These are phyloP conservation scores for Microctenopoma stevenorrisi DNA, from an alignment of 2,797 vertebrate genomes.

Conservation along the genomic window DNA sequence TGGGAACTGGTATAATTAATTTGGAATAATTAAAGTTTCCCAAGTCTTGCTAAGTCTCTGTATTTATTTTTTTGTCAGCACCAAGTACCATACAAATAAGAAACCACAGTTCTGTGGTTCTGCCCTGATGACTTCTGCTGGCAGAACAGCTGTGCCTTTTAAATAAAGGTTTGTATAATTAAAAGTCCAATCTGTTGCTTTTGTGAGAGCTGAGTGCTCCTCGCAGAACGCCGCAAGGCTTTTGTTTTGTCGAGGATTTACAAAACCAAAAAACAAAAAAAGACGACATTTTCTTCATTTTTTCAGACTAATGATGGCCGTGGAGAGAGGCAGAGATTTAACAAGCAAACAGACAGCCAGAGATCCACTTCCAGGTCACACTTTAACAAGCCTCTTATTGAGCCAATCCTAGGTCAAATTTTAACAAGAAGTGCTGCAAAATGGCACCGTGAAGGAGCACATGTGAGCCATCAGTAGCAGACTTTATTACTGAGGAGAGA, in stretches of 20 bases:
- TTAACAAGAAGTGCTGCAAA: conserved; percentile 65
- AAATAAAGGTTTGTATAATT: conserved; percentile 44
- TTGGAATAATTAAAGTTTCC: conserved; percentile 4
- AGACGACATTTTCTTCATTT: neutral
- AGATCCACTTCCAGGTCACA: conserved; percentile 61
- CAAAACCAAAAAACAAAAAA: conserved; percentile 18
- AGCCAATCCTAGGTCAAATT: conserved; percentile 62
- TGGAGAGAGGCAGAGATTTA: conserved; percentile 40
- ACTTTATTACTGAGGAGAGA: conserved; percentile 51
- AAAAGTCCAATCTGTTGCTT: conserved; percentile 34
- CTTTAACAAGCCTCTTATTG: conserved; percentile 69
- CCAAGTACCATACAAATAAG: conserved; percentile 6
- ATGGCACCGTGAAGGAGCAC: conserved; percentile 32
- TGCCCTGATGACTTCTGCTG: conserved; percentile 2
- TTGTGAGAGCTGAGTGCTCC: conserved; percentile 2
- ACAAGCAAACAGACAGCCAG: conserved; percentile 51
- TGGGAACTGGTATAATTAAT: neutral
- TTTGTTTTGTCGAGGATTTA: conserved; percentile 28
- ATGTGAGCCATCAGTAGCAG: conserved; percentile 22
- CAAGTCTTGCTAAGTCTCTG: neutral
- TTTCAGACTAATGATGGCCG: conserved; percentile 58
- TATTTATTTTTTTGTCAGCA: neutral
- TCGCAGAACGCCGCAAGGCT: conserved; percentile 15
- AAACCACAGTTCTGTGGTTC: neutral
- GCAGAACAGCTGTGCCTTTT: conserved; percentile 33